Evolutionary conservation across 2,888 invertebrate genomes (phyloP).

Genomic region (Erynnis tages): DNA sequence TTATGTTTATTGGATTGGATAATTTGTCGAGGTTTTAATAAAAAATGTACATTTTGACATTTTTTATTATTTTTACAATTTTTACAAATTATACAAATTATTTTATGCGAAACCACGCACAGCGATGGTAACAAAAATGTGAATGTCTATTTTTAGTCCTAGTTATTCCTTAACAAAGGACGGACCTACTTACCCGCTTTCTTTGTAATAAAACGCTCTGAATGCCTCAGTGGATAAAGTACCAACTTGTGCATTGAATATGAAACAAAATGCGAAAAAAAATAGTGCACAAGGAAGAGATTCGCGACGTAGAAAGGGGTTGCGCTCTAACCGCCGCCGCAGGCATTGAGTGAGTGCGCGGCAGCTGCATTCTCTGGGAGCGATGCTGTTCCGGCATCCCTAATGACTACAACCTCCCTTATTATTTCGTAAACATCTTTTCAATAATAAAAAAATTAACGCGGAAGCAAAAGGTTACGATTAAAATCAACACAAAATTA

Average conservation of each 20-base stretch:
- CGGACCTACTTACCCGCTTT: slow-evolving; percentile 23
- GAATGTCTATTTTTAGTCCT: background rate
- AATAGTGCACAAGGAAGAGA: slow-evolving; percentile 34
- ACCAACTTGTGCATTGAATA: slow-evolving; percentile 23
- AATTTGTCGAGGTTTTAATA: too few relatives aligned
- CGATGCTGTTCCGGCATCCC: slow-evolving; percentile 38
- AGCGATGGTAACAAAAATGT: background rate
- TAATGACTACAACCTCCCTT: slow-evolving; percentile 28
- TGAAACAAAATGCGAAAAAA: slow-evolving; percentile 19
- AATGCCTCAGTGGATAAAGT: slow-evolving; percentile 16
- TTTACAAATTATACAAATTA: background rate
- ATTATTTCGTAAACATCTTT: too few relatives aligned
- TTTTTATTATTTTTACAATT: too few relatives aligned
- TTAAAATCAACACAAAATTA: too few relatives aligned
- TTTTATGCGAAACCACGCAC: background rate
- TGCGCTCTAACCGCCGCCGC: slow-evolving; percentile 50
- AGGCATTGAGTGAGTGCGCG: slow-evolving; percentile 40
- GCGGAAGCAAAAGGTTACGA: too few relatives aligned
- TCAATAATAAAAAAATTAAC: too few relatives aligned
- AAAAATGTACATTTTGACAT: too few relatives aligned
- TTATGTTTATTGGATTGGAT: too few relatives aligned
- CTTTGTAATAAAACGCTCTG: slow-evolving; percentile 18
- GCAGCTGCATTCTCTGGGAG: slow-evolving; percentile 40
- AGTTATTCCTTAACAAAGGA: slow-evolving; percentile 11
- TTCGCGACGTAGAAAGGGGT: slow-evolving; percentile 42